Base-by-base conservation (phyloP, 2,888 invertebrate genomes). In the Ophioninae sp. region DNA sequence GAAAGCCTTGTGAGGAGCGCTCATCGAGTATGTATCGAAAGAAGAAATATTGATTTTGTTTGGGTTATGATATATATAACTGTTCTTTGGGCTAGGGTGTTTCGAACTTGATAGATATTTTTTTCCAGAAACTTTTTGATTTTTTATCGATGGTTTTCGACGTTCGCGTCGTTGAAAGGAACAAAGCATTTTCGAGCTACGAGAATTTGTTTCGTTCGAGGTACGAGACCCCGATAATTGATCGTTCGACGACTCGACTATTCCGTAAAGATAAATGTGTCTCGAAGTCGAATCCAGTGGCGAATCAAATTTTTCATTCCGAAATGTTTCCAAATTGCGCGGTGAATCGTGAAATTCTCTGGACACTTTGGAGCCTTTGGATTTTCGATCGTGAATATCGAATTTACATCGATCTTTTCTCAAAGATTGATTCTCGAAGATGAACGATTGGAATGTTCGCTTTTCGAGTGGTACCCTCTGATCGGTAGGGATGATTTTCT, bases 271-370 rank as follows among this genome's bases (percentile, higher is more conserved):
- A 63, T 79, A 73, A 44, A 81, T 84, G 73, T 84, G 76, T 41
- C 84, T 74, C 23, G 84, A 81, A 8, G 84, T 84, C 39, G 84
- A 84, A 69, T 84, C 79, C 13, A 72, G 58, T 9, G 81, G 73
- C 2, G 72, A 81, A 68, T 81, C 81, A 10, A 84, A 79, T 20
- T 79, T 84, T 30, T 30, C 30, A 3, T 30, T 30, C 1, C 30
- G 30, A 30, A 30, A 30, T 30, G 1, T 30, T 30, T 30, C 3
- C 3, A 30, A 30, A 30, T 1, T 3, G 3, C 30, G 2, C 30
- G 30, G 30, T 2, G 1, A 30, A 30, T 30, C 72, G 6, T 44
- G 56, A 65, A 39, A 71, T 56, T 67, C 30, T n/a, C 59, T n/a
- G 23, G 61, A 59, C 22, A n/a, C 10, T 56, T 22, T 68, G n/a